Conservation (phyloP, 2,888 invertebrate species). For the Scaptomyza tumidula region DNA sequence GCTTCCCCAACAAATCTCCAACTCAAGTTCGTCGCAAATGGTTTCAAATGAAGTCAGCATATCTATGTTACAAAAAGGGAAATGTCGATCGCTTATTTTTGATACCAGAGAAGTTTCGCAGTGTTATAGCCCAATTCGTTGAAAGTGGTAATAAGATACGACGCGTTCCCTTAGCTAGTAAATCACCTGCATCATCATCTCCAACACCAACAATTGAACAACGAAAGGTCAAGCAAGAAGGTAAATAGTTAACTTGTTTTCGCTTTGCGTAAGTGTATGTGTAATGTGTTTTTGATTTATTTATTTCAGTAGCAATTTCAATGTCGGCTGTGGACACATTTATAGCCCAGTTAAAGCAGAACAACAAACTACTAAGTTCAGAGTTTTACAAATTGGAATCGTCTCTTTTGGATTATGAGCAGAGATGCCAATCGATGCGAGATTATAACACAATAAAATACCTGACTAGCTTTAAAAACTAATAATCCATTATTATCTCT, state of each 20-base stretch:
- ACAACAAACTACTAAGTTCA: slow-evolving; percentile 63
- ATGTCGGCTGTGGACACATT: slow-evolving; percentile 55
- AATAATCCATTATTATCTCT: neutral
- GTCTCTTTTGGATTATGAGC: slow-evolving; percentile 70
- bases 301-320: slow-evolving; percentile 7
- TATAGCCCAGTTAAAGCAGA: slow-evolving; percentile 62
- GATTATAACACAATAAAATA: slow-evolving; percentile 59
- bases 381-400: slow-evolving; percentile 70
- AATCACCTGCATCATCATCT: slow-evolving; percentile 16
- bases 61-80: slow-evolving; percentile 79
- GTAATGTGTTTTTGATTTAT: neutral
- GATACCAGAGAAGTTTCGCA: slow-evolving; percentile 77
- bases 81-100: slow-evolving; percentile 78
- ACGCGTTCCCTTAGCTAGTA: slow-evolving; percentile 14
- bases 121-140: slow-evolving; percentile 78
- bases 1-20: slow-evolving; percentile 80
- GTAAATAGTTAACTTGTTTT: slow-evolving; percentile 13
- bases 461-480: slow-evolving; percentile 10
- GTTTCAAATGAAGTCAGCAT: slow-evolving; percentile 82
- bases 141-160: slow-evolving; percentile 71
- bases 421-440: slow-evolving; percentile 62
- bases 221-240: slow-evolving; percentile 26
- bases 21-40: slow-evolving; percentile 80
- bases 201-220: slow-evolving; percentile 6
- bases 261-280: neutral